These are phyloP conservation scores for Picathartes gymnocephalus DNA, from an alignment of 2,113 vertebrate species.

Conservation along the genomic window DNA sequence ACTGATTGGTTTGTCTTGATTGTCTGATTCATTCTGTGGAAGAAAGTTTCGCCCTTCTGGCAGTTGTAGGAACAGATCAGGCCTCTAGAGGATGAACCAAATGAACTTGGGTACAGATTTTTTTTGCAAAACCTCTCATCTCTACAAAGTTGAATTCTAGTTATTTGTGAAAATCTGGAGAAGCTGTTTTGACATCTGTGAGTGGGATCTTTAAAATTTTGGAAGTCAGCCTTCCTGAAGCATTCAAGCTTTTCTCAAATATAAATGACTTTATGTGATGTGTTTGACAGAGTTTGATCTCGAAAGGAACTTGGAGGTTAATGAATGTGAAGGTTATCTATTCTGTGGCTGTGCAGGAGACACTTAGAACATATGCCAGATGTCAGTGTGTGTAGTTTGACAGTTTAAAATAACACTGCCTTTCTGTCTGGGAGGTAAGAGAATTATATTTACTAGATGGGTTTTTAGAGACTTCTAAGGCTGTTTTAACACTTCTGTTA, in stretches of 20 bases:
- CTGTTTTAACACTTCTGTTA: neutral
- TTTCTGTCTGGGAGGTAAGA: neutral
- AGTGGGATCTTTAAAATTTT: neutral
- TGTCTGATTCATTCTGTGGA: neutral
- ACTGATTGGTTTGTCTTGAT: neutral
- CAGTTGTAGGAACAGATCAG: neutral
- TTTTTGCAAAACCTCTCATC: neutral
- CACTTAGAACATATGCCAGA: neutral
- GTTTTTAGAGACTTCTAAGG: neutral
- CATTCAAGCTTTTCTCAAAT: neutral
- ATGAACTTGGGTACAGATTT: neutral
- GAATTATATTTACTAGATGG: neutral
- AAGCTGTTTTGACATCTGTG: neutral
- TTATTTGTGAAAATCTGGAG: neutral
- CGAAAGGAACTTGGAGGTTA: neutral
- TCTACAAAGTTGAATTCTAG: neutral
- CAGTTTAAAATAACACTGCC: neutral
- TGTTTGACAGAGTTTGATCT: neutral
- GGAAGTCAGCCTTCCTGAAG: neutral
- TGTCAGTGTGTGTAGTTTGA: neutral
- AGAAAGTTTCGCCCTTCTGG: neutral
- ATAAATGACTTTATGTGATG: neutral
- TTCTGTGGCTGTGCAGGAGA: neutral
- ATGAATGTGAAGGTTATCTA: neutral
- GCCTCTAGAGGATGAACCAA: neutral